phyloP scores from a whole-genome alignment of 2,888 invertebrate genomes.

The Andricus curvator region DNA sequence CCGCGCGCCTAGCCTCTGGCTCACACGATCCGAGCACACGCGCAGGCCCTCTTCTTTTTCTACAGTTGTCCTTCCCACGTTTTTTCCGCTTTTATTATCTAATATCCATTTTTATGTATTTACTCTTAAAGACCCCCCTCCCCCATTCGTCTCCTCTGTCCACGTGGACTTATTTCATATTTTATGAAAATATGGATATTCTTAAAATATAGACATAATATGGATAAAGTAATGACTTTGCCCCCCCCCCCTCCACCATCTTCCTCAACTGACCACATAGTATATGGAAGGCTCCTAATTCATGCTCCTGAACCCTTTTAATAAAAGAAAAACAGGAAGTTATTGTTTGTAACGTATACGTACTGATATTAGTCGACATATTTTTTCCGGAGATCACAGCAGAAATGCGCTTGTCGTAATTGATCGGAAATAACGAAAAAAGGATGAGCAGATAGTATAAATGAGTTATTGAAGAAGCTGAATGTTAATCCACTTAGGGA shows the following conservation, averaged over 20 bases:
- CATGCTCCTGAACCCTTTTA: neutral
- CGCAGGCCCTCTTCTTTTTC: slow-evolving; percentile 36
- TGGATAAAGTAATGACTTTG: too few relatives aligned
- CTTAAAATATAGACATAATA: too few relatives aligned
- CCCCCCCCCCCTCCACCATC: too few relatives aligned
- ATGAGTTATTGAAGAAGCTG: slow-evolving; percentile 52
- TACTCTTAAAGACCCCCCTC: too few relatives aligned
- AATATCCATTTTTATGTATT: neutral
- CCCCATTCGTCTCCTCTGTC: too few relatives aligned
- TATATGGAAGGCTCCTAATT: too few relatives aligned
- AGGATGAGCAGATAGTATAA: neutral
- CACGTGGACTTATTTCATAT: too few relatives aligned
- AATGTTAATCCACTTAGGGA: slow-evolving; percentile 62
- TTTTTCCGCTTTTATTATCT: slow-evolving; percentile 6
- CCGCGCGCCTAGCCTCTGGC: slow-evolving; percentile 63
- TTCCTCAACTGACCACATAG: too few relatives aligned
- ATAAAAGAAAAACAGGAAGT: slow-evolving; percentile 17
- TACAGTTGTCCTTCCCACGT: slow-evolving; percentile 23
- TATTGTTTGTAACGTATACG: neutral
- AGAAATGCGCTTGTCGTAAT: slow-evolving; percentile 10
- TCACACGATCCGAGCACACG: slow-evolving; percentile 41
- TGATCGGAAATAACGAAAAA: slow-evolving; percentile 10
- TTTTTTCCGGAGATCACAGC: slow-evolving; percentile 26
- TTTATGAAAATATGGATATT: too few relatives aligned
- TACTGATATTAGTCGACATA: neutral